Conservation (phyloP, 2,888 invertebrate genomes). For the Oegoconia quadripuncta region DNA sequence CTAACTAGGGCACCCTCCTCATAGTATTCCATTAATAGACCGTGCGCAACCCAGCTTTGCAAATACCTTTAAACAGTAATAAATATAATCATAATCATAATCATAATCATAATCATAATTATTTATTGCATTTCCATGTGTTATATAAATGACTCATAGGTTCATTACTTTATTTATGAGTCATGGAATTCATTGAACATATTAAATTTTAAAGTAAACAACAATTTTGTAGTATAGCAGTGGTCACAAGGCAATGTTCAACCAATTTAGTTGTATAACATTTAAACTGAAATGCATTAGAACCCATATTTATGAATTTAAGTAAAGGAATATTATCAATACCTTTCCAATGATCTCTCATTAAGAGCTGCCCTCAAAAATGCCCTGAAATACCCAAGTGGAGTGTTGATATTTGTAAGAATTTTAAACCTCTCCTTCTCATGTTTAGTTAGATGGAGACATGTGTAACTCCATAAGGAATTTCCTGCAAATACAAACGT, state of each 20-base stretch:
- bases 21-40: constrained; percentile 84
- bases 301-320: no score
- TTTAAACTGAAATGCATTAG: no score
- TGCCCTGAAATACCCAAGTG: constrained; percentile 89
- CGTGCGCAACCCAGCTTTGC: constrained; percentile 85
- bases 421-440: constrained; percentile 91
- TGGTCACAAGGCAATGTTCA: no score
- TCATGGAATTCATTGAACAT: neutral
- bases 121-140: no score
- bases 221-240: no score
- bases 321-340: constrained; percentile 7
- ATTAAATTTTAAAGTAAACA: neutral
- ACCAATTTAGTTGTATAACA: no score
- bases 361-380: constrained; percentile 94
- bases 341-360: constrained; percentile 91
- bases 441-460: constrained; percentile 89
- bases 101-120: no score
- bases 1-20: constrained; percentile 92
- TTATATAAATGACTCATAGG: neutral
- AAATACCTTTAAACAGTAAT: constrained; percentile 75
- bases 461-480: constrained; percentile 89
- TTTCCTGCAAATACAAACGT: constrained; percentile 50
- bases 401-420: constrained; percentile 67
- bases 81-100: neutral
- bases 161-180: neutral